Evolutionary conservation across 2,797 vertebrate species (phyloP), one percentile per base, ranked within the genome.

Genomic region (Psittacula derbiana): DNA sequence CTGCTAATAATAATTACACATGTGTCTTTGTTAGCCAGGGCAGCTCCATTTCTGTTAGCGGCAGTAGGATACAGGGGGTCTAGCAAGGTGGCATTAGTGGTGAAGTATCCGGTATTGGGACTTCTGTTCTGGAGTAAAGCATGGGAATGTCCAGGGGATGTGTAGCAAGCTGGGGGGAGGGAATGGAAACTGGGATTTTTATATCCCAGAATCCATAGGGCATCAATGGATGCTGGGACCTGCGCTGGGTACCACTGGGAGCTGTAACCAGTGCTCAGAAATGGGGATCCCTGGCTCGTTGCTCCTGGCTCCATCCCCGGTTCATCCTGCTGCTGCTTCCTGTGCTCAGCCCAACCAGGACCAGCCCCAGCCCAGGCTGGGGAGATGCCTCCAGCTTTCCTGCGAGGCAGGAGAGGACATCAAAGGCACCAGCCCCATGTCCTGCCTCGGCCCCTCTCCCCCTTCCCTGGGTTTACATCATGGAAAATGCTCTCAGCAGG

Each of bases 401-500:
- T 62, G 62, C 23, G 3, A 12, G 18, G 41, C 44, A 38, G 55
- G 50, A 84, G 44, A 60, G 43, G 62, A 60, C 60, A 27, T 15
- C 70, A 36, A n/a, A 85, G 62, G 31, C 50, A 38, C 8, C 41
- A 11, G 43, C 10, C 21, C 57, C 4, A 0, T 53, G 73, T 81
- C 50, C 86, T 2, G 46, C 25, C 23, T 53, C 3, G 0, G 44
- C 28, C 52, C n/a, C 84, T 86, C 64, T 79, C 57, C 67, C 24
- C 84, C 14, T 52, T n/a, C 1, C 16, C 46, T n/a, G 53, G 9
- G 62, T 85, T 87, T 86, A 53, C 97, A 97, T 95, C 93, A 96
- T 95, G 96, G 96, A 97, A 97, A 96, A 92, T 78, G 27, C 62
- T 47, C 86, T 47, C 80, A 24, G 5, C 3, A 28, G 80, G 71